Conservation (phyloP, 2,113 vertebrate genomes). For the Notechis scutatus region DNA sequence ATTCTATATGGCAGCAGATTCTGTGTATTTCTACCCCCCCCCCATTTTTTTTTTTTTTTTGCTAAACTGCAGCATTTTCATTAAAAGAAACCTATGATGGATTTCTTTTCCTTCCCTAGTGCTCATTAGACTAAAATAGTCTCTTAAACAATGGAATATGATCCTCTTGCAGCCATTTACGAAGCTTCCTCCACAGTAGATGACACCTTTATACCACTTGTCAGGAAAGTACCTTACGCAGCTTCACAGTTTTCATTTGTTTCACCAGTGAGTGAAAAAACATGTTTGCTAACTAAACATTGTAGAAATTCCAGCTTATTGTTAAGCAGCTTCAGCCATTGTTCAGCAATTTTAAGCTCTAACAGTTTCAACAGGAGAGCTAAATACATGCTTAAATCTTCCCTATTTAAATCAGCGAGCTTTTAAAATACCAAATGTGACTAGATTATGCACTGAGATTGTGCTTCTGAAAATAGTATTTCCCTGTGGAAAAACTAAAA, state of each 20-base stretch:
- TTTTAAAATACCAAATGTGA: not conserved
- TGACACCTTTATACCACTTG: slow-evolving; percentile 46
- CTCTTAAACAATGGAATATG: not conserved
- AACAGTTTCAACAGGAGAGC: not conserved
- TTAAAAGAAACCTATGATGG: not conserved
- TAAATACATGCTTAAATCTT: not conserved
- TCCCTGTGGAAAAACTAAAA: not conserved
- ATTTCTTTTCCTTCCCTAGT: not conserved
- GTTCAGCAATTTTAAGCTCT: not conserved
- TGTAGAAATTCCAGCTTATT: not conserved
- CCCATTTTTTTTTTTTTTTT: not conserved
- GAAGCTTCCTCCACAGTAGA: slow-evolving; percentile 42
- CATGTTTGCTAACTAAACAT: slow-evolving; percentile 12
- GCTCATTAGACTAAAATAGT: not conserved
- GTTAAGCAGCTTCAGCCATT: not conserved
- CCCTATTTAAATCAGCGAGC: not conserved
- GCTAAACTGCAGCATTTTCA: not conserved
- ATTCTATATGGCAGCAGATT: not conserved
- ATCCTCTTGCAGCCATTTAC: not conserved
- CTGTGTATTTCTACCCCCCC: not conserved
- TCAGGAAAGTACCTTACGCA: slow-evolving; percentile 52
- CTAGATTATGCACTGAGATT: not conserved
- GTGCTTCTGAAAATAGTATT: not conserved
- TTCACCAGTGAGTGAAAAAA: slow-evolving; percentile 5
- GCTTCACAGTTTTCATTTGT: slow-evolving; percentile 56